Evolutionary conservation across 2,797 vertebrate genomes (phyloP), one percentile per base, ranked within the genome.

Genomic region (Melopsittacus undulatus): DNA sequence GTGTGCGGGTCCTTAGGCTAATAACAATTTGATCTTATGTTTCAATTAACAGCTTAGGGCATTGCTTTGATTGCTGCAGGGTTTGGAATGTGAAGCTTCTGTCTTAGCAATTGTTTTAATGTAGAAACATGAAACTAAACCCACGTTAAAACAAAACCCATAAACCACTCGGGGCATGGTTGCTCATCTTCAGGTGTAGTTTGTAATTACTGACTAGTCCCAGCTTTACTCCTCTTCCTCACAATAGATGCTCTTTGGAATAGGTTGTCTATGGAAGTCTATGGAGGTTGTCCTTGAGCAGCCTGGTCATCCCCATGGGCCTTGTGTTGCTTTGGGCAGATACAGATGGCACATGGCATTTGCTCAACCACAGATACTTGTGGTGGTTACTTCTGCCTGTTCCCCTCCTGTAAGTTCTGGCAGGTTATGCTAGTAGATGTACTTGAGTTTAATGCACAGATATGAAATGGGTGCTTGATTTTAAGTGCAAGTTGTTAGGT

Each of bases 301-400:
- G 6, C 10, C 12, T 30, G 21, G 11, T 19, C 2, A 1, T 46
- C 40, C n/a, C 36, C 6, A 0, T 11, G n/a, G 51, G 15, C 27
- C 17, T 59, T 29, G 38, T 29, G 2, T 38, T 82, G 63, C 62
- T 79, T 61, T 5, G 7, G 32, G 24, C 40, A 72, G 22, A 11
- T 32, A 32, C 0, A 0, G n/a, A 0, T 18, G 32, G 10, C 51
- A 11, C 24, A 1, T 13, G 22, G 57, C 22, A 4, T 26, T 83
- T 57, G 62, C 10, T 48, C 56, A 45, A 16, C 34, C 15, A 0
- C 27, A 17, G 32, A 11, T 36, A 29, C 36, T 72, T 68, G 17
- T 27, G 26, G 2, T 21, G 11, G 42, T n/a, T 57, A 7, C 45
- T 56, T 46, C 2, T 10, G 29, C 19, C 10, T 48, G 13, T 61